Evolutionary conservation across 2,797 vertebrate species (phyloP).

Genomic region (Psittacula derbiana): DNA sequence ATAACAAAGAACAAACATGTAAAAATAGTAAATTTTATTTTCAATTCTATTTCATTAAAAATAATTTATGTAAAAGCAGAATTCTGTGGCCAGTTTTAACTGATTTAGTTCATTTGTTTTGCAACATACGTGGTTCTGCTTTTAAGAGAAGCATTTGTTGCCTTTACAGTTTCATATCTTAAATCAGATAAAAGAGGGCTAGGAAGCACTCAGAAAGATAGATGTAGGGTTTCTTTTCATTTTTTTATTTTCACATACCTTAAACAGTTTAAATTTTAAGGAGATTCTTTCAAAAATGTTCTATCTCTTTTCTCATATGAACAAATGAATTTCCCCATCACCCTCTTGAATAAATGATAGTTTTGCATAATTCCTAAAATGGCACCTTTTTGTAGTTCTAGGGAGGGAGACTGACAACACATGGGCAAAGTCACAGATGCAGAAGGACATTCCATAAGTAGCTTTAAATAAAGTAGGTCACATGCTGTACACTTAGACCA

Average conservation of each 20-base stretch:
- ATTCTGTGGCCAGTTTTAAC: background rate
- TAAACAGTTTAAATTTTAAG: background rate
- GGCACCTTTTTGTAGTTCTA: background rate
- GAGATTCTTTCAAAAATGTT: background rate
- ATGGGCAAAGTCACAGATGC: background rate
- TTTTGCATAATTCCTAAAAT: background rate
- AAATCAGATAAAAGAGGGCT: background rate
- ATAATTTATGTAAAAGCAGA: background rate
- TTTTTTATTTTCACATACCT: background rate
- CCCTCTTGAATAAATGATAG: background rate
- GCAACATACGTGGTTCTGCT: background rate
- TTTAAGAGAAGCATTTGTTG: background rate
- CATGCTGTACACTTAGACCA: slow-evolving; percentile 16
- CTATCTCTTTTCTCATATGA: background rate
- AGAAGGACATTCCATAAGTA: slow-evolving; percentile 2
- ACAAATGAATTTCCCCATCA: background rate
- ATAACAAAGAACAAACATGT: background rate
- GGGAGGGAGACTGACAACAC: background rate
- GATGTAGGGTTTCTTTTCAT: background rate
- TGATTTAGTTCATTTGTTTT: background rate
- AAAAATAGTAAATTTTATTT: background rate
- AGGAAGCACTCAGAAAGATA: background rate
- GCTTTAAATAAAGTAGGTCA: slow-evolving; percentile 61
- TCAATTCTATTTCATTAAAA: background rate
- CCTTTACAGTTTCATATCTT: background rate